These are phyloP conservation scores for Anguilla marmorata DNA, from an alignment of 2,797 vertebrate species.

Conservation along the genomic window DNA sequence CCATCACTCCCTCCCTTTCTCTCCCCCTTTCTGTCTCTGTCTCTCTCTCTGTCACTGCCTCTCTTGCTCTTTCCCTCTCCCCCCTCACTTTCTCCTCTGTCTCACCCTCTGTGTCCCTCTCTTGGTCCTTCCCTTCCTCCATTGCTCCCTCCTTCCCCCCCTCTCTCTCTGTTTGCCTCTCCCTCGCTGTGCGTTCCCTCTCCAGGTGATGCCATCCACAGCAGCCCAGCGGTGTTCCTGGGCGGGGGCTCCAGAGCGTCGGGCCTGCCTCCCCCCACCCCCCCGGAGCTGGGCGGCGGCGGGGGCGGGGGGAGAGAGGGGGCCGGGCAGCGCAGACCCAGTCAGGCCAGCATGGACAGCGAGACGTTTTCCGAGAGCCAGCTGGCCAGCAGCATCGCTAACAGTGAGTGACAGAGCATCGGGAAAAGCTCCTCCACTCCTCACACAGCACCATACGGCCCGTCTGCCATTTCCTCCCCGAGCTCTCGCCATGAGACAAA, in stretches of 20 bases:
- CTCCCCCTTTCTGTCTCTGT: background rate
- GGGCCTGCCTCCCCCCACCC: conserved; percentile 50
- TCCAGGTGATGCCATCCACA: conserved; percentile 84
- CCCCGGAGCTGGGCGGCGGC: conserved; percentile 34
- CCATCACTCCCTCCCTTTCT: background rate
- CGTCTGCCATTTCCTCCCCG: background rate
- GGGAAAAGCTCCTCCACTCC: background rate
- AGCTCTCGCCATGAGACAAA: background rate
- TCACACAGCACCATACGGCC: background rate
- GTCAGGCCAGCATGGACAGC: conserved; percentile 83
- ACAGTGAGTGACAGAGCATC: conserved; percentile 76
- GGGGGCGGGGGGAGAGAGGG: conserved; percentile 8
- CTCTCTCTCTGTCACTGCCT: background rate
- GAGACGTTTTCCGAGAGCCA: conserved; percentile 82
- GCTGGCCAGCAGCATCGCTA: conserved; percentile 74
- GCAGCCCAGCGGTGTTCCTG: conserved; percentile 80
- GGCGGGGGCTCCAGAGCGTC: conserved; percentile 64
- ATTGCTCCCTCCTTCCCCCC: background rate
- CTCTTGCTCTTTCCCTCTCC: background rate
- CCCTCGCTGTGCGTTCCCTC: background rate
- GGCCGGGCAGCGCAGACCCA: conserved; percentile 71
- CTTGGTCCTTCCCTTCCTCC: background rate
- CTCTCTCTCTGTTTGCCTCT: background rate
- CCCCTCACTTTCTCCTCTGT: background rate
- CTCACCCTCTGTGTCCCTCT: background rate